phyloP scores from a whole-genome alignment of 2,888 invertebrate genomes.

The Ptilodon capucinus region DNA sequence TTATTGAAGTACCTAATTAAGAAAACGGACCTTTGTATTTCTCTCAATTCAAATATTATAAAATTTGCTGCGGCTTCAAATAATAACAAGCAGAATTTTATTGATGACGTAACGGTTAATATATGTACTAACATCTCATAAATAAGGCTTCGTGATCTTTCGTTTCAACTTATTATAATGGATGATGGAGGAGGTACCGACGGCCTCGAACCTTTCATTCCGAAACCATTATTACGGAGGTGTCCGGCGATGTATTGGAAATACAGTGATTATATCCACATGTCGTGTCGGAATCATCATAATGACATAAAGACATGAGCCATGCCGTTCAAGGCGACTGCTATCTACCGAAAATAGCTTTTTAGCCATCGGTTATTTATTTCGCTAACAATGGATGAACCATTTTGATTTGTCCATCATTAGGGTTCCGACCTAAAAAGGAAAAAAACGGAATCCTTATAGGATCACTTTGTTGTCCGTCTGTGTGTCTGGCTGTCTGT shows the following conservation, averaged over 20 bases:
- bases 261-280: slow-evolving; percentile 47
- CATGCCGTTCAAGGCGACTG: slow-evolving; percentile 33
- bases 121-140: slow-evolving; percentile 13
- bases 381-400: slow-evolving; percentile 1
- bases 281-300: slow-evolving; percentile 32
- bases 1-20: too few relatives aligned
- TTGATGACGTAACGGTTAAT: slow-evolving; percentile 19
- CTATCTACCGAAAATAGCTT: slow-evolving; percentile 18
- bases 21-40: too few relatives aligned
- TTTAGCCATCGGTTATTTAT: slow-evolving; percentile 27
- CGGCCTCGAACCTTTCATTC: slow-evolving; percentile 18
- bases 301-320: slow-evolving; percentile 26
- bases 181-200: slow-evolving; percentile 27
- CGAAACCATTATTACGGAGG: slow-evolving; percentile 36
- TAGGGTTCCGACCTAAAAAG: too few relatives aligned
- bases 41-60: too few relatives aligned
- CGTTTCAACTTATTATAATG: slow-evolving; percentile 24
- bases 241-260: slow-evolving; percentile 23
- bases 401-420: too few relatives aligned
- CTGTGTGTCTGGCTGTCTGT: too few relatives aligned
- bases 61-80: too few relatives aligned
- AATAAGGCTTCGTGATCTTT: slow-evolving; percentile 23
- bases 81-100: too few relatives aligned
- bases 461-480: too few relatives aligned
- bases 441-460: too few relatives aligned